A percentile compares a stretch with the other conserved stretches of the same genome.
phyloP scores from a whole-genome alignment of 2,113 vertebrate genomes.

The Albula goreensis region DNA sequence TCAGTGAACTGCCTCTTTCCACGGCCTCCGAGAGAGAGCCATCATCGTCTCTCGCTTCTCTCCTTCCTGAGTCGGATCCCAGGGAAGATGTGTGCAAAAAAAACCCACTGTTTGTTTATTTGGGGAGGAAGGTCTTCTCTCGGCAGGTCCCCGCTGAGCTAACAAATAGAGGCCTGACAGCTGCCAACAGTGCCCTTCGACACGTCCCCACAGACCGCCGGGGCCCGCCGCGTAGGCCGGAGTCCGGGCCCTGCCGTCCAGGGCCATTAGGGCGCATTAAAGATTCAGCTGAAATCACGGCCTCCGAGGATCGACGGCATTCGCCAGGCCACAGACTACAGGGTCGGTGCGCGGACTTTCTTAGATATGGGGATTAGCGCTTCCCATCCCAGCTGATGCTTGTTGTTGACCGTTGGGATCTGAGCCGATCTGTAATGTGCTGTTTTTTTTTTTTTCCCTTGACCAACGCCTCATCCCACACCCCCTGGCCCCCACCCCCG shows the following conservation, averaged over 20 bases:
- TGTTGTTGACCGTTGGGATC: not conserved
- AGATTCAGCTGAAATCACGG: not conserved
- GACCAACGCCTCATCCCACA: no score
- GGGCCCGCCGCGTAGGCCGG: not conserved
- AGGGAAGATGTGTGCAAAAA: slow-evolving; percentile 47
- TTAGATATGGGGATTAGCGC: not conserved
- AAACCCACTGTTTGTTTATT: slow-evolving; percentile 62
- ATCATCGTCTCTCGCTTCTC: slow-evolving; percentile 27
- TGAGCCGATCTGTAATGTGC: not conserved
- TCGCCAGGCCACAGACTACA: not conserved
- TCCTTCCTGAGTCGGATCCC: slow-evolving; percentile 28
- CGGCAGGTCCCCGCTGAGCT: slow-evolving; percentile 56
- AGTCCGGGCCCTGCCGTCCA: no score
- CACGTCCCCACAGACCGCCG: slow-evolving; percentile 37
- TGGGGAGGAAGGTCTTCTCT: slow-evolving; percentile 59
- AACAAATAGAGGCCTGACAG: slow-evolving; percentile 62
- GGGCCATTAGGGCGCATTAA: slow-evolving; percentile 10
- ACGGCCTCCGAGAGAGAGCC: slow-evolving; percentile 8
- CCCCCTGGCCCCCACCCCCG: no score
- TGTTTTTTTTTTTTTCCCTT: not conserved
- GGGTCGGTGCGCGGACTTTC: not conserved
- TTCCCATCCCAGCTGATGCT: no score
- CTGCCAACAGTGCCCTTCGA: slow-evolving; percentile 66
- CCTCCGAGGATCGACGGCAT: no score
- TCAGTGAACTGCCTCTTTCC: not conserved